phyloP scores from a whole-genome alignment of 2,797 vertebrate genomes.

The Amblyopsis hoosieri region DNA sequence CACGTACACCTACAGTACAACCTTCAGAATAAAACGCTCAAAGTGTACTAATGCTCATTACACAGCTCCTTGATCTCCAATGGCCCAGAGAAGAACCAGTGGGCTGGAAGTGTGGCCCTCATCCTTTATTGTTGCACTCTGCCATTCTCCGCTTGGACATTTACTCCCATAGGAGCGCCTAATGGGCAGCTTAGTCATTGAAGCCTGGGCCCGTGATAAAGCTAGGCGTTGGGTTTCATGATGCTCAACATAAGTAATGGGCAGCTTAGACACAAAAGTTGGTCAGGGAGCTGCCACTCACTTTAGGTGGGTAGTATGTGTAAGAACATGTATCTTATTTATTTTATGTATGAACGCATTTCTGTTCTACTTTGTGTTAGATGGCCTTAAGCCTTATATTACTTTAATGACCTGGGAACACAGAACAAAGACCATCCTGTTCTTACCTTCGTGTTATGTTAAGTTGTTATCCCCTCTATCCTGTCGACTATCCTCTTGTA shows the following conservation, averaged over 20 bases:
- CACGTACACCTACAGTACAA: not conserved
- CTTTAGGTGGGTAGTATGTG: not conserved
- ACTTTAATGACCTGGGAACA: too few species aligned
- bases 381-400: too few species aligned
- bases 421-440: too few species aligned
- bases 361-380: too few species aligned
- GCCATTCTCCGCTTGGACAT: constrained; percentile 1
- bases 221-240: constrained; percentile 1
- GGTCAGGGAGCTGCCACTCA: not conserved
- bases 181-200: constrained; percentile 13
- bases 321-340: not conserved
- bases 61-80: constrained; percentile 11
- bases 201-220: constrained; percentile 4
- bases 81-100: not conserved
- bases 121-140: not conserved
- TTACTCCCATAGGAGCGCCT: not conserved
- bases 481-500: too few species aligned
- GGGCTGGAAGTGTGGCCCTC: not conserved
- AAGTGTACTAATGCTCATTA: constrained; percentile 7
- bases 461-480: too few species aligned
- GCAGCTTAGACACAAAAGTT: not conserved
- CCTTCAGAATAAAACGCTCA: not conserved
- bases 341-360: too few species aligned
- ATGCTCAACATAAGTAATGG: constrained; percentile 16
- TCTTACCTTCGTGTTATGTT: too few species aligned